Percentiles rank a stretch among this genome's conserved stretches.
phyloP scores from a whole-genome alignment of 2,113 vertebrate genomes.

The Mesoclemmys tuberculata region DNA sequence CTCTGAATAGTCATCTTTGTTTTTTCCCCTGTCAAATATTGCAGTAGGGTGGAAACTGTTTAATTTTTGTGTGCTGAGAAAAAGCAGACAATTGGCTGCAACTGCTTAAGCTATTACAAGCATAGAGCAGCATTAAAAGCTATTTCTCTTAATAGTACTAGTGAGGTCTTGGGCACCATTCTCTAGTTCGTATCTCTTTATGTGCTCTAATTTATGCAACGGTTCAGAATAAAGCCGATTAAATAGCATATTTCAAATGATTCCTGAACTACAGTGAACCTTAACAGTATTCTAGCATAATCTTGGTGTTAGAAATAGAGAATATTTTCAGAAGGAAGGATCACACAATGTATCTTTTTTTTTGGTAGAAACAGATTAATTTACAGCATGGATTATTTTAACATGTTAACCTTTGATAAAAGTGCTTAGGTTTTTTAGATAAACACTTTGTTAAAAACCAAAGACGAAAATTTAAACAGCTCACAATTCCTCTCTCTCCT shows the following conservation, averaged over 20 bases:
- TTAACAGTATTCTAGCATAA: not conserved
- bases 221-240: not conserved
- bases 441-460: not conserved
- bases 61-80: not conserved
- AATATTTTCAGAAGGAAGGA: not conserved
- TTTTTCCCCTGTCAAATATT: not conserved
- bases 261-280: not conserved
- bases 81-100: not conserved
- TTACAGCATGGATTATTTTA: not conserved
- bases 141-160: not conserved
- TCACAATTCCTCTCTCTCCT: not conserved
- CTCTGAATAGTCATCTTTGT: not conserved
- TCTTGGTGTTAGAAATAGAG: not conserved
- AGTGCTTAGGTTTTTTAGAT: not conserved
- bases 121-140: accelerated
- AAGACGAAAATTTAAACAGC: accelerated
- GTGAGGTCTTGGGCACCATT: not conserved
- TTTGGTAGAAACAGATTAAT: not conserved
- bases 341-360: not conserved
- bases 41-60: not conserved
- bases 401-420: not conserved
- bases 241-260: not conserved
- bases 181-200: not conserved
- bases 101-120: not conserved
- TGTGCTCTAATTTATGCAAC: not conserved